Evolutionary conservation across 2,888 invertebrate species (phyloP), one percentile per base, ranked within the genome.

Genomic region (Trichogramma evanescens): DNA sequence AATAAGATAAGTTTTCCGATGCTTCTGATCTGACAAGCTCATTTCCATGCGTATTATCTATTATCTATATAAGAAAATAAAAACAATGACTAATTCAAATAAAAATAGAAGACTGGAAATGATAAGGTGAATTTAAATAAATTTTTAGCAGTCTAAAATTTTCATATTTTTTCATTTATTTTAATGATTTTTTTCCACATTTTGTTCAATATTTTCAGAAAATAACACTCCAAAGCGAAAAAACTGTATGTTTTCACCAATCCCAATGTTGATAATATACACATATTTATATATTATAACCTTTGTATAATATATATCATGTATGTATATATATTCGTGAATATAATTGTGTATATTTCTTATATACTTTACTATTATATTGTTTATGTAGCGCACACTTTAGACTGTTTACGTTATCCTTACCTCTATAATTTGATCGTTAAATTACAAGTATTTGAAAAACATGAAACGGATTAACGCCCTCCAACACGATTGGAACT

Each of bases 141-240:
- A 57, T 57, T 61, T 56, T 54, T 10, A 53, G n/a, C 9, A n/a
- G 45, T 9, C n/a, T 13, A 10, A 26, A 26, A 60, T 63, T 66
- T 67, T 68, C 65, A 65, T 73, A 76, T 74, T 74, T 74, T 74
- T 72, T 74, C 70, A 73, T 77, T 73, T 69, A 69, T 76, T 76
- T 74, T 74, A 74, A 73, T 75, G 69, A 71, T 74, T 75, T 73
- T 75, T 68, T 72, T 77, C 75, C 75, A 76, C 75, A 76, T 77
- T 77, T 77, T 76, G 74, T 76, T 77, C 75, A 77, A 77, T 77
- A 77, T 77, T 77, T 76, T 77, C 77, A 77, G 77, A 77, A 77
- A 77, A 77, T 77, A 77, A 77, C 77, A 77, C 77, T 77, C 76
- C 77, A 76, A 77, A 77, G 77, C 77, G 77, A 77, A 77, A 76